phyloP scores from a whole-genome alignment of 2,888 invertebrate species.

The Phrixothrix hirtus region DNA sequence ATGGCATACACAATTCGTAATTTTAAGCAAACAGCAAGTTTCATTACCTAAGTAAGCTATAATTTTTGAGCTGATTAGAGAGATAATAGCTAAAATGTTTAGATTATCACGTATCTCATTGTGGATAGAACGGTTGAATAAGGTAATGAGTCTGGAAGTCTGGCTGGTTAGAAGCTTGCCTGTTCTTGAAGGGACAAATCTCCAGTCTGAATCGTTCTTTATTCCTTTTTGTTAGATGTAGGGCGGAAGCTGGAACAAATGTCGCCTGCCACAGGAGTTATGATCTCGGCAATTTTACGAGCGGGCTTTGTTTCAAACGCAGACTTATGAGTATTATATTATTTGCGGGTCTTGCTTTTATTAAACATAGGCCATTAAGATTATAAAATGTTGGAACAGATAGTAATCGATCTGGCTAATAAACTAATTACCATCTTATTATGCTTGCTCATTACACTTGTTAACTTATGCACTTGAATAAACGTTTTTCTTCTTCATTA shows the following conservation, averaged over 20 bases:
- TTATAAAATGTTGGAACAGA: conserved; percentile 38
- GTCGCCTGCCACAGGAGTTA: conserved; percentile 36
- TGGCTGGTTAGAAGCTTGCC: conserved; percentile 1
- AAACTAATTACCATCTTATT: conserved; percentile 39
- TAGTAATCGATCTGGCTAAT: conserved; percentile 40
- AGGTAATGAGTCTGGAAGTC: conserved; percentile 5
- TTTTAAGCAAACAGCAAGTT: too few species aligned
- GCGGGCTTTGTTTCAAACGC: conserved; percentile 25
- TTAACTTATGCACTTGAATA: conserved; percentile 2
- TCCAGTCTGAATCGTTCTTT: conserved; percentile 29
- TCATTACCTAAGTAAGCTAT: too few species aligned
- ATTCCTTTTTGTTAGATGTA: conserved; percentile 30
- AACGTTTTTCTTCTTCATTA: conserved; percentile 32
- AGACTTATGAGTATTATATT: conserved; percentile 24
- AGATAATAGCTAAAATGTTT: conserved; percentile 18
- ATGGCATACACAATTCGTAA: too few species aligned
- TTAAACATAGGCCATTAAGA: conserved; percentile 41
- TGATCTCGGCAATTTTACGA: conserved; percentile 36
- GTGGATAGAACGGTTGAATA: conserved; percentile 10
- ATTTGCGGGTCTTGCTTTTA: conserved; percentile 24
- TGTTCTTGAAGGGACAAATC: conserved; percentile 21
- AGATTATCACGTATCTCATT: conserved; percentile 24
- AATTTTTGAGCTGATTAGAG: background rate
- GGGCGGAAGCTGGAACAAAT: conserved; percentile 38
- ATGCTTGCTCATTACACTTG: conserved; percentile 24